Percentiles rank a stretch among this genome's conserved stretches.
phyloP scores from a whole-genome alignment of 2,888 invertebrate species.

The Machimus atricapillus region DNA sequence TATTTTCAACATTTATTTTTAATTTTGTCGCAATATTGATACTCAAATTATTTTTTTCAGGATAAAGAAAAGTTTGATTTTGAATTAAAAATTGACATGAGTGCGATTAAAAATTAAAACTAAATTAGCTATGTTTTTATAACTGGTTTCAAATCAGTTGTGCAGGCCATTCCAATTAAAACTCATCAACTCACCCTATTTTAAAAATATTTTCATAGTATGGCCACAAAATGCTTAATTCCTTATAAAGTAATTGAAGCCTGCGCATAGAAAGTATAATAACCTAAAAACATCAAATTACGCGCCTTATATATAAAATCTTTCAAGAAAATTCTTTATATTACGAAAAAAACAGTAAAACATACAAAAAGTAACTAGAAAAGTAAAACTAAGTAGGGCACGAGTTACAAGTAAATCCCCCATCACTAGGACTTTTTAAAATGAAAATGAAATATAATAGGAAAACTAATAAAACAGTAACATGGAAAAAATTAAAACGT shows the following conservation, averaged over 20 bases:
- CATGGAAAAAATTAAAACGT: not conserved
- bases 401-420: not conserved
- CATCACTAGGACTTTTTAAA: not conserved
- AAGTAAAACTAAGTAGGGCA: not conserved
- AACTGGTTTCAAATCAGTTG: not conserved
- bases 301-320: slow-evolving; percentile 17
- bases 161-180: not conserved
- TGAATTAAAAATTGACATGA: no score
- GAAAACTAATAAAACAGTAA: not conserved
- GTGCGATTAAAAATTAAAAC: no score
- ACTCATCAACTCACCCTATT: not conserved
- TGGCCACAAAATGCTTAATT: not conserved
- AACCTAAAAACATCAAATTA: not conserved
- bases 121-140: no score
- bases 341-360: not conserved
- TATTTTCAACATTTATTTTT: no score
- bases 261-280: not conserved
- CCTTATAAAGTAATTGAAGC: not conserved
- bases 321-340: slow-evolving; percentile 25
- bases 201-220: not conserved
- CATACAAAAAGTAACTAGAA: not conserved
- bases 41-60: no score
- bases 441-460: not conserved
- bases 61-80: no score
- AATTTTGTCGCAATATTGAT: no score